Percentiles rank a stretch among this genome's conserved stretches.
Evolutionary conservation across 2,888 invertebrate genomes (phyloP).

Genomic region (Lissocephala sabroskyi): DNA sequence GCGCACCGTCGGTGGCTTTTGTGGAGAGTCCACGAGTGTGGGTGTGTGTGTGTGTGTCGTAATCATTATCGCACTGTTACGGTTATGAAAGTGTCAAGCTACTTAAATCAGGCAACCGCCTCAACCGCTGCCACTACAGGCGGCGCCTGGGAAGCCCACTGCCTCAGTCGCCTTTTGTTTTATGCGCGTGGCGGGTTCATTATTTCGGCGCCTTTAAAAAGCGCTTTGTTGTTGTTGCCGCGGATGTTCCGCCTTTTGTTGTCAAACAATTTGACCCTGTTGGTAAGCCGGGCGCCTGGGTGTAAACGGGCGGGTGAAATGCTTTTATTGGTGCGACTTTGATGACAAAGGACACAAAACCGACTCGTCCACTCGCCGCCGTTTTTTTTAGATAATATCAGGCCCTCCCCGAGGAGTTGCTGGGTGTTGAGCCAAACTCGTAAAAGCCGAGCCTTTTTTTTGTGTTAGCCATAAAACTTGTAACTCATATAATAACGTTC

Average conservation of each 20-base stretch:
- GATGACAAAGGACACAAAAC: slow-evolving; percentile 13
- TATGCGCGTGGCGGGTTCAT: slow-evolving; percentile 49
- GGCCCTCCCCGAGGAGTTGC: too few relatives aligned
- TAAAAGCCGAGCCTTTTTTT: not conserved
- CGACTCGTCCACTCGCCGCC: too few relatives aligned
- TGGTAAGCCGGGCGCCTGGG: not conserved
- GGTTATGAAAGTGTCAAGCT: slow-evolving; percentile 68
- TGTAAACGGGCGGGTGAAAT: slow-evolving; percentile 18
- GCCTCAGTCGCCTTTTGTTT: slow-evolving; percentile 52
- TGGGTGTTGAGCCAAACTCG: too few relatives aligned
- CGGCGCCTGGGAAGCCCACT: slow-evolving; percentile 14
- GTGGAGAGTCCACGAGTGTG: too few relatives aligned
- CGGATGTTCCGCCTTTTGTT: slow-evolving; percentile 8
- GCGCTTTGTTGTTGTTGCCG: slow-evolving; percentile 24
- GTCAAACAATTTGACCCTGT: slow-evolving; percentile 32
- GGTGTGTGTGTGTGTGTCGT: slow-evolving; percentile 35
- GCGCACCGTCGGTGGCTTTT: slow-evolving; percentile 9
- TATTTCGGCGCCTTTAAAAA: slow-evolving; percentile 20
- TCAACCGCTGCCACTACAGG: slow-evolving; percentile 14
- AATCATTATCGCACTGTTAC: slow-evolving; percentile 68
- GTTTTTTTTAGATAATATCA: too few relatives aligned
- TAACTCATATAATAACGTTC: slow-evolving; percentile 1
- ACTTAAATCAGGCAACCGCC: slow-evolving; percentile 58
- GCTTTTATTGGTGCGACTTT: slow-evolving; percentile 54
- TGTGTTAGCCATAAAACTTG: not conserved